Conservation (phyloP, 2,888 invertebrate genomes). For the Maniola hyperantus region DNA sequence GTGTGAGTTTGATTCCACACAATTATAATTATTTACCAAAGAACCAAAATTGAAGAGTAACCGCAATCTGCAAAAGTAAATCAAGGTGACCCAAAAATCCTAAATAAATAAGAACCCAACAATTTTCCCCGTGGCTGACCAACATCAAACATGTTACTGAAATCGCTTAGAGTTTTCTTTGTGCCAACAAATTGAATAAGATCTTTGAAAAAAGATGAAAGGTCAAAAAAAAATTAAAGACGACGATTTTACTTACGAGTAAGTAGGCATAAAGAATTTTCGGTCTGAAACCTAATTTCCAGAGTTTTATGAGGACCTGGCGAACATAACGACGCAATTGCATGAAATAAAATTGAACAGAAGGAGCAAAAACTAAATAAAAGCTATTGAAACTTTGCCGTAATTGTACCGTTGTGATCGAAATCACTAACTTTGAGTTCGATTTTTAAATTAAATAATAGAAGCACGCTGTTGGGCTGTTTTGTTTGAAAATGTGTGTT, state of each 20-base stretch:
- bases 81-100: slow-evolving; percentile 16
- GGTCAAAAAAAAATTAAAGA: not conserved
- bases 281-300: not conserved
- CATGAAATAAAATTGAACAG: too few species aligned
- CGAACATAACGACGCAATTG: too few species aligned
- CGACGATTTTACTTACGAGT: not conserved
- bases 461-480: too few species aligned
- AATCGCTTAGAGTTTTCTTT: slow-evolving; percentile 15
- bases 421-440: too few species aligned
- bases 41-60: not conserved
- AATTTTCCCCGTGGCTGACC: slow-evolving; percentile 19
- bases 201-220: slow-evolving; percentile 6
- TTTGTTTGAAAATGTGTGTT: too few species aligned
- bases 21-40: not conserved
- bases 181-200: slow-evolving; percentile 12
- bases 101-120: slow-evolving; percentile 9
- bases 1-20: not conserved
- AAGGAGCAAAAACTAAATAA: too few species aligned
- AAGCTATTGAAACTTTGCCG: too few species aligned
- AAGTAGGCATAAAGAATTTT: not conserved
- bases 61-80: not conserved
- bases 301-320: too few species aligned
- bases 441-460: too few species aligned
- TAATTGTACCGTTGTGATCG: too few species aligned
- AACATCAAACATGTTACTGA: slow-evolving; percentile 19